Percentiles rank a stretch among this genome's conserved stretches.
phyloP scores from a whole-genome alignment of 2,888 invertebrate genomes.

The Xiphydria camelus region DNA sequence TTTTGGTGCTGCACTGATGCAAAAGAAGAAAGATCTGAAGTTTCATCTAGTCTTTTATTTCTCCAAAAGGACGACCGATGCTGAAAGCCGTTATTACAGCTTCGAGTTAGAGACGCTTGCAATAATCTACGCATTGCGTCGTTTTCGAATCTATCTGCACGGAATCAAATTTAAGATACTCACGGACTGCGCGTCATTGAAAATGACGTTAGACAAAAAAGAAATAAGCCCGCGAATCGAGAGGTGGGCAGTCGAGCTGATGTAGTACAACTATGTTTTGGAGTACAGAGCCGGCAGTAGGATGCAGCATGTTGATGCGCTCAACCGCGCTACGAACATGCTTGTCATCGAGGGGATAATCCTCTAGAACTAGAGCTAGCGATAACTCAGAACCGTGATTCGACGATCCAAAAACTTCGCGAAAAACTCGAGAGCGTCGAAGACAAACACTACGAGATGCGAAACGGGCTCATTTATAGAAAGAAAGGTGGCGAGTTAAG shows the following conservation, averaged over 20 bases:
- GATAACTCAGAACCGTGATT: conserved; percentile 15
- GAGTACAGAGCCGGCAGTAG: conserved; percentile 27
- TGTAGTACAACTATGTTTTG: conserved; percentile 30
- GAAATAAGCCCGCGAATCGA: conserved; percentile 38
- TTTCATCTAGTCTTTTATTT: conserved; percentile 44
- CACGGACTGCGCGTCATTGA: conserved; percentile 38
- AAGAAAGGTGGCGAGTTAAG: too few species aligned
- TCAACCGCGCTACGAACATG: conserved; percentile 22
- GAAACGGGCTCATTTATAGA: too few species aligned
- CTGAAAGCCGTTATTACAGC: conserved; percentile 40
- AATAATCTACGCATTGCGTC: conserved; percentile 30
- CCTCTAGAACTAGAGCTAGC: conserved; percentile 12
- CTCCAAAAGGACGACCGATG: conserved; percentile 36
- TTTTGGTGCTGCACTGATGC: conserved; percentile 42
- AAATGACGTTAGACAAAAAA: conserved; percentile 34
- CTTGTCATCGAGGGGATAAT: conserved; percentile 6
- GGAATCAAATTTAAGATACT: conserved; percentile 37
- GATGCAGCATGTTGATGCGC: conserved; percentile 38
- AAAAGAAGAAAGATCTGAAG: conserved; percentile 32
- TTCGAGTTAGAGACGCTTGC: conserved; percentile 42
- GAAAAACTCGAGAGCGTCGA: conserved; percentile 1
- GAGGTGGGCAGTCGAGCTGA: conserved; percentile 35
- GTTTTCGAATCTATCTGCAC: conserved; percentile 34
- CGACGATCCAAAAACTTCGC: neutral
- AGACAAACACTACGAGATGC: too few species aligned